Evolutionary conservation across 2,797 vertebrate genomes (phyloP).

Genomic region (Scleropages formosus): DNA sequence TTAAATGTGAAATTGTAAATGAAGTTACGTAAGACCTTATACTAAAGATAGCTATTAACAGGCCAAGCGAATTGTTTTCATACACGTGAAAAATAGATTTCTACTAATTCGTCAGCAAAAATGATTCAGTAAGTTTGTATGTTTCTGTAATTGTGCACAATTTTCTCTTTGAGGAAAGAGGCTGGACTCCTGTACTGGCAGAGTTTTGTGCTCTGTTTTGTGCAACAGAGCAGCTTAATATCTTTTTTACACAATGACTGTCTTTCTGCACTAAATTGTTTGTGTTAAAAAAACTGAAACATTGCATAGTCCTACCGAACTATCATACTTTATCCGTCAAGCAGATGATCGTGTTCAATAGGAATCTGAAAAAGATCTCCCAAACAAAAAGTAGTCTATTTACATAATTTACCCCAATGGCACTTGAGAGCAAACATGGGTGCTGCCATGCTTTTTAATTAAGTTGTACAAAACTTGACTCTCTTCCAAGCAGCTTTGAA

Average conservation of each 20-base stretch:
- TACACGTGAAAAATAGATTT: too few relatives aligned
- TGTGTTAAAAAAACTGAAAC: conserved; percentile 11
- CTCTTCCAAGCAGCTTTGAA: conserved; percentile 55
- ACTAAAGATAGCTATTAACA: too few relatives aligned
- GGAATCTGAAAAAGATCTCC: conserved; percentile 18
- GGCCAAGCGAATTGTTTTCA: too few relatives aligned
- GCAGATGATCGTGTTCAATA: not conserved
- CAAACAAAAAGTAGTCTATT: conserved; percentile 17
- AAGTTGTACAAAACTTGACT: conserved; percentile 57
- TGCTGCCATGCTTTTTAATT: conserved; percentile 49
- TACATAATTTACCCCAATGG: conserved; percentile 6
- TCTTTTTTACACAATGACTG: not conserved
- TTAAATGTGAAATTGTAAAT: too few relatives aligned
- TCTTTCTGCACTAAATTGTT: not conserved
- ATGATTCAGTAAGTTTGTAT: too few relatives aligned
- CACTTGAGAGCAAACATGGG: conserved; percentile 29
- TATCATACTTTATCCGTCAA: not conserved
- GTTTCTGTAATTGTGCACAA: too few relatives aligned
- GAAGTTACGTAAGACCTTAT: too few relatives aligned
- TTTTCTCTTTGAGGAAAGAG: too few relatives aligned
- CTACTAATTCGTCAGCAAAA: too few relatives aligned
- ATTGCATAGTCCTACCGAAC: not conserved
- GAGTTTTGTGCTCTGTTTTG: too few relatives aligned
- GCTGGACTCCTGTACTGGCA: too few relatives aligned
- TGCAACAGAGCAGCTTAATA: too few relatives aligned